Conservation (phyloP, 2,888 invertebrate species). For the Catocala sponsa region DNA sequence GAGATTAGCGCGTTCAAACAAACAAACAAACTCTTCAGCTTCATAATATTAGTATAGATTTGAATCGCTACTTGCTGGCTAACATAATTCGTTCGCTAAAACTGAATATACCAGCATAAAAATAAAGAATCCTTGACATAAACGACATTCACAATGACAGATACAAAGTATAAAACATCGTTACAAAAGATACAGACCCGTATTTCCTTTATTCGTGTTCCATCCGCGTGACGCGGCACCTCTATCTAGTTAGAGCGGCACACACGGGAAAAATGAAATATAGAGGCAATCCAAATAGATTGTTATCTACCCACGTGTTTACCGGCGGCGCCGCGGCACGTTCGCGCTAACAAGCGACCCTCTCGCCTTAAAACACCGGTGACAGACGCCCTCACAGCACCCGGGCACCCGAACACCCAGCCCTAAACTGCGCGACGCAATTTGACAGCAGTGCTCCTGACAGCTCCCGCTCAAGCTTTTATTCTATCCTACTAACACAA, state of each 20-base stretch:
- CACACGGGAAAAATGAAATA: slow-evolving; percentile 87
- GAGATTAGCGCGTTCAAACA: too few relatives aligned
- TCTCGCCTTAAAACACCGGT: slow-evolving; percentile 71
- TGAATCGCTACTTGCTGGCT: too few relatives aligned
- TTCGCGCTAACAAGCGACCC: slow-evolving; percentile 84
- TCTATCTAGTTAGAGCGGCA: slow-evolving; percentile 85
- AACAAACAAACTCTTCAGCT: too few relatives aligned
- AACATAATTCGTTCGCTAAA: too few relatives aligned
- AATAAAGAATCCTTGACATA: slow-evolving; percentile 26
- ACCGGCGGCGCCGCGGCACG: slow-evolving; percentile 84
- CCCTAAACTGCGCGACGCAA: slow-evolving; percentile 59
- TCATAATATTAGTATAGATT: too few relatives aligned
- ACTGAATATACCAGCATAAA: not conserved
- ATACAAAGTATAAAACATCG: slow-evolving; percentile 58
- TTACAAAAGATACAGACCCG: slow-evolving; percentile 75
- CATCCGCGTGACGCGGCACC: slow-evolving; percentile 64
- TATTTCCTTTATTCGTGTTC: slow-evolving; percentile 73
- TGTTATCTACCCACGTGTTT: slow-evolving; percentile 88
- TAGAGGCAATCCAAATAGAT: slow-evolving; percentile 88
- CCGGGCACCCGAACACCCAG: slow-evolving; percentile 24
- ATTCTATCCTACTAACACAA: slow-evolving; percentile 49
- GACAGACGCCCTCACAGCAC: slow-evolving; percentile 68
- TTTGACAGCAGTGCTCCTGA: slow-evolving; percentile 78
- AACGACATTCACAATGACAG: slow-evolving; percentile 32
- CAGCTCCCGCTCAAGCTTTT: slow-evolving; percentile 72